Conservation (phyloP, 2,888 invertebrate species). For the Pocota personata region DNA sequence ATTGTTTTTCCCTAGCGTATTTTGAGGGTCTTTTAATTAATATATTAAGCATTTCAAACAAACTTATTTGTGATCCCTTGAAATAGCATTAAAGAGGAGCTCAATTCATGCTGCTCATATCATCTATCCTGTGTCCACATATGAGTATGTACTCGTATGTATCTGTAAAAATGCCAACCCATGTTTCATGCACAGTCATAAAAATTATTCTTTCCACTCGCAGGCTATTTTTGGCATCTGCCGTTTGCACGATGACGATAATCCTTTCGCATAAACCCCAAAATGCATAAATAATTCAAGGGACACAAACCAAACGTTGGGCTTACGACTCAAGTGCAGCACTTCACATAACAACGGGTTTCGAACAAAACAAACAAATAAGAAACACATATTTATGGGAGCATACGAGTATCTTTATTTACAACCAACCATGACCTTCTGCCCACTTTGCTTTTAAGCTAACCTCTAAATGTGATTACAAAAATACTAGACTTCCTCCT, state of each 20-base stretch:
- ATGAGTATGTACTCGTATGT: background rate
- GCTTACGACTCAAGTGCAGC: slow-evolving; percentile 8
- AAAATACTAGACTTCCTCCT: slow-evolving; percentile 17
- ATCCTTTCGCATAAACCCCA: background rate
- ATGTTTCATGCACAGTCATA: background rate
- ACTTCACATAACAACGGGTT: background rate
- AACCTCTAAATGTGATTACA: slow-evolving; percentile 48
- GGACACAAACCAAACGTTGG: background rate
- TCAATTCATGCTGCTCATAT: background rate
- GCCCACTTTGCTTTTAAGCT: background rate
- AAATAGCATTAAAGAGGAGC: background rate
- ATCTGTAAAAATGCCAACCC: background rate
- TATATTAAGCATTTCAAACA: too few species aligned
- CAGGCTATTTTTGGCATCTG: slow-evolving; percentile 9
- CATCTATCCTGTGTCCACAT: background rate
- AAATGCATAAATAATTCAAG: slow-evolving; percentile 22
- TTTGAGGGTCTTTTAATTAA: too few species aligned
- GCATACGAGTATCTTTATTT: slow-evolving; percentile 2
- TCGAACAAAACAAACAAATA: slow-evolving; percentile 3
- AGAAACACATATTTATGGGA: background rate
- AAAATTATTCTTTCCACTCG: background rate
- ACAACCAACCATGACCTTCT: slow-evolving; percentile 33
- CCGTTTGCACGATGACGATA: slow-evolving; percentile 4
- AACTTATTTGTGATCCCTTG: too few species aligned
- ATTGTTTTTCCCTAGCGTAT: too few species aligned